These are phyloP conservation scores for Varanus salvator DNA, from an alignment of 2,113 vertebrate genomes.

Conservation along the genomic window DNA sequence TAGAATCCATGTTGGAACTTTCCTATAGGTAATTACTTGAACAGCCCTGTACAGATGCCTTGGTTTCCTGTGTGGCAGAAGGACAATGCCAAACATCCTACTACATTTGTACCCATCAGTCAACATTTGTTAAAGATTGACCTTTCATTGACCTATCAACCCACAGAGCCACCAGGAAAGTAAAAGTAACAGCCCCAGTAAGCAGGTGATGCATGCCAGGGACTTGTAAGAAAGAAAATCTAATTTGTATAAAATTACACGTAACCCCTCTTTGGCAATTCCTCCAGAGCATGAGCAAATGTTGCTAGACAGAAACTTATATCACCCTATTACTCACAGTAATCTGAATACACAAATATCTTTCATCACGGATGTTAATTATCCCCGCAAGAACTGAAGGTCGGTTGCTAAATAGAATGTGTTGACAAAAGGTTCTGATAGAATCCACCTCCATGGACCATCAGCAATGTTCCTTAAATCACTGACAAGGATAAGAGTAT, in stretches of 20 bases:
- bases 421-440: slow-evolving; percentile 56
- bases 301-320: slow-evolving; percentile 54
- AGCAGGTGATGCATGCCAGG: not conserved
- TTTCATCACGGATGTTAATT: slow-evolving; percentile 55
- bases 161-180: slow-evolving; percentile 29
- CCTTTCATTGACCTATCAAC: slow-evolving; percentile 27
- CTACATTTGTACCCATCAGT: slow-evolving; percentile 1
- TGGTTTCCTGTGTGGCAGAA: slow-evolving; percentile 48
- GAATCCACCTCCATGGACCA: slow-evolving; percentile 2
- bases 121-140: slow-evolving; percentile 16
- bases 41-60: slow-evolving; percentile 32
- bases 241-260: slow-evolving; percentile 42
- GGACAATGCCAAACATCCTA: slow-evolving; percentile 27
- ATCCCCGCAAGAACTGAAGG: slow-evolving; percentile 52
- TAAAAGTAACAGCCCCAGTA: slow-evolving; percentile 17
- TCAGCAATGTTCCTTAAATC: slow-evolving; percentile 4
- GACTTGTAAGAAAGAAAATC: slow-evolving; percentile 17
- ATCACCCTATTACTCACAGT: slow-evolving; percentile 55
- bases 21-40: slow-evolving; percentile 31
- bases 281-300: slow-evolving; percentile 25
- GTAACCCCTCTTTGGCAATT: slow-evolving; percentile 39
- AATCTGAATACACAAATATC: slow-evolving; percentile 43
- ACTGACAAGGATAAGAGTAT: slow-evolving; percentile 2
- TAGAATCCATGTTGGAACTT: slow-evolving; percentile 39
- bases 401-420: slow-evolving; percentile 49